Conservation (phyloP, 2,797 vertebrate species). For the Bryconaethiops microstoma region DNA sequence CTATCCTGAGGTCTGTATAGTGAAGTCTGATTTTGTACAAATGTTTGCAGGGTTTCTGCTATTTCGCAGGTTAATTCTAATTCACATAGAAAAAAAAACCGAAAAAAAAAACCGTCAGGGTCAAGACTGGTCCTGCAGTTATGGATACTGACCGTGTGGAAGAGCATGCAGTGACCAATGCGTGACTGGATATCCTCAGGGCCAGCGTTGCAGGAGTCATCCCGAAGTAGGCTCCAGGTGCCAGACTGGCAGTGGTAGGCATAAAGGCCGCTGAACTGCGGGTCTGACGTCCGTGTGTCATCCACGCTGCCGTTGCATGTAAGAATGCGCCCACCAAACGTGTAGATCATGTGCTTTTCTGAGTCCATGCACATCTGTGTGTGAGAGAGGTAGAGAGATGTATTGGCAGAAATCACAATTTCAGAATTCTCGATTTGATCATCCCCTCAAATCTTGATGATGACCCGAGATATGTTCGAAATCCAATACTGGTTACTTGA, state of each 20-base stretch:
- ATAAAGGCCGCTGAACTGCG: slow-evolving; percentile 96
- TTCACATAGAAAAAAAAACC: neutral
- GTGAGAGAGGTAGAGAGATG: neutral
- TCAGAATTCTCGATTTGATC: too few relatives aligned
- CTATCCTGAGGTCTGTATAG: neutral
- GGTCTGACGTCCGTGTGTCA: slow-evolving; percentile 92
- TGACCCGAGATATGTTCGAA: neutral
- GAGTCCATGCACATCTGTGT: slow-evolving; percentile 99
- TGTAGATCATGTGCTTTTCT: slow-evolving; percentile 99
- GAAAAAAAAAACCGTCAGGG: too few relatives aligned
- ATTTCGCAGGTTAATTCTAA: too few relatives aligned
- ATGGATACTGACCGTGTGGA: slow-evolving; percentile 80
- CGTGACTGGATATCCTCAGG: slow-evolving; percentile 97
- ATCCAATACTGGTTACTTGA: too few relatives aligned
- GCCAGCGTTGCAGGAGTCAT: slow-evolving; percentile 97
- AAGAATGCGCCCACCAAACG: slow-evolving; percentile 95
- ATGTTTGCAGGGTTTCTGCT: neutral
- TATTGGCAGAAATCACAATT: neutral
- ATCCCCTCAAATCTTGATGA: neutral
- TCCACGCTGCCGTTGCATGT: slow-evolving; percentile 96
- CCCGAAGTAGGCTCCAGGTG: slow-evolving; percentile 92
- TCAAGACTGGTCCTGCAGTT: neutral
- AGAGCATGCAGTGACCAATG: slow-evolving; percentile 99
- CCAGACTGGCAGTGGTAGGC: slow-evolving; percentile 91
- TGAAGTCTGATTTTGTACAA: too few relatives aligned